Base-by-base conservation (phyloP, 2,797 vertebrate species). In the Naso thynnoides region DNA sequence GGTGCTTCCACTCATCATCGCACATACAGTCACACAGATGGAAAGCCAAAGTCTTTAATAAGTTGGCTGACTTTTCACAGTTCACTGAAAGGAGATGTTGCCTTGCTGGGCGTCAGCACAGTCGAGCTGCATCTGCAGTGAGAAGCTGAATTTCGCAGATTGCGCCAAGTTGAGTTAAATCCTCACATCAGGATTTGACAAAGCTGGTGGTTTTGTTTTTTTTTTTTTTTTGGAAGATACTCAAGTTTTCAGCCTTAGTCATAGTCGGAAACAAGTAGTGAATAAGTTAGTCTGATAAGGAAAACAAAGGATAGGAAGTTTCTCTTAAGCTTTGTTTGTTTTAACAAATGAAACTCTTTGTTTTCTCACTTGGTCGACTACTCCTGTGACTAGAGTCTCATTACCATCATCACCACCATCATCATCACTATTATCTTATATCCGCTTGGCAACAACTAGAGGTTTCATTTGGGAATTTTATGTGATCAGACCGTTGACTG, bases 221-320 rank as follows among this genome's bases (percentile, higher is more conserved):
- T 11, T 3, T 36, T 36, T 36, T 27, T 61, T 63, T 61, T 33
- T 47, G 55, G 67, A 50, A 13, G 63, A 21, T 45, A 2, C 11
- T 70, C 33, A 64, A 71, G 24, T 23, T 72, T 73, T 50, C 24
- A 58, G 64, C 41, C 54, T 74, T 60, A 47, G 52, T 57, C 42
- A 31, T 13, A 66, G 59, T n/a, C 49, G 16, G 19, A 16, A 19
- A 3, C 39, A 39, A 72, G 27, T 38, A 57, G 58, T 59, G 67
- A 81, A 66, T 54, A 76, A 4, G 50, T 76, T 53, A 41, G 33
- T 63, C 78, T 57, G 53, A 56, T 39, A 39, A 36, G 38, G 60
- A 59, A 45, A 31, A 69, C 65, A 54, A 69, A 13, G 24, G 24
- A 63, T 69, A 50, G 26, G 59, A 70, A 66, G 70, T 81, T 78